These are phyloP conservation scores for Falco rusticolus DNA, from an alignment of 2,797 vertebrate genomes.

Conservation along the genomic window DNA sequence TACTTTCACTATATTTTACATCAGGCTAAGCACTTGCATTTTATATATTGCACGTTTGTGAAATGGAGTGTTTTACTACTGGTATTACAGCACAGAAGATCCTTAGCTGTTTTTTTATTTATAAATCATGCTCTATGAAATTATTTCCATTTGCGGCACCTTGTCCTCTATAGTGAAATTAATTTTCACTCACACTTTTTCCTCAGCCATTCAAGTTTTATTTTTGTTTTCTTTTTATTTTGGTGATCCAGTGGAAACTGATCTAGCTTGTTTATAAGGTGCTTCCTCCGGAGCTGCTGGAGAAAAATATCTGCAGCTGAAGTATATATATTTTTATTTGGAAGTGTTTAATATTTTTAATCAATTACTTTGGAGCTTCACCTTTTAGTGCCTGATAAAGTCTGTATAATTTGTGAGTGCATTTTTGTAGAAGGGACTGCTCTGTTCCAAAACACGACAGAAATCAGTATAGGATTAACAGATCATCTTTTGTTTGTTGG, in stretches of 20 bases:
- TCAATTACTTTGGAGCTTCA: neutral
- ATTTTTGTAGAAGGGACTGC: neutral
- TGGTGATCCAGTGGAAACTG: neutral
- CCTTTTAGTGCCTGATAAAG: neutral
- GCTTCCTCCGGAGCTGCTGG: neutral
- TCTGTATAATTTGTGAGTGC: neutral
- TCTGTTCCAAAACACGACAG: constrained; percentile 12
- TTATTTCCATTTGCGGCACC: neutral
- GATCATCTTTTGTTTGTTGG: constrained; percentile 39
- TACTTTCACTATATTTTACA: neutral
- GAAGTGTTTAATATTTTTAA: neutral
- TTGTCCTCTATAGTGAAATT: neutral
- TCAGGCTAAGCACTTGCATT: neutral
- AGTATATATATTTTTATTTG: neutral
- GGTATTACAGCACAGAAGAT: neutral
- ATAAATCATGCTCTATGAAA: neutral
- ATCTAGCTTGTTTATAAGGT: neutral
- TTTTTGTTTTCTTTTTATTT: neutral
- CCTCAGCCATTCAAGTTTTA: neutral
- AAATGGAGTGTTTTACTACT: neutral
- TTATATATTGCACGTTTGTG: neutral
- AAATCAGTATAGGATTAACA: constrained; percentile 20
- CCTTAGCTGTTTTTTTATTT: neutral
- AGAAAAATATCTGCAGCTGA: neutral
- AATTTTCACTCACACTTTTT: neutral